Conservation (phyloP, 2,113 vertebrate genomes). For the Phyllostomus discolor region DNA sequence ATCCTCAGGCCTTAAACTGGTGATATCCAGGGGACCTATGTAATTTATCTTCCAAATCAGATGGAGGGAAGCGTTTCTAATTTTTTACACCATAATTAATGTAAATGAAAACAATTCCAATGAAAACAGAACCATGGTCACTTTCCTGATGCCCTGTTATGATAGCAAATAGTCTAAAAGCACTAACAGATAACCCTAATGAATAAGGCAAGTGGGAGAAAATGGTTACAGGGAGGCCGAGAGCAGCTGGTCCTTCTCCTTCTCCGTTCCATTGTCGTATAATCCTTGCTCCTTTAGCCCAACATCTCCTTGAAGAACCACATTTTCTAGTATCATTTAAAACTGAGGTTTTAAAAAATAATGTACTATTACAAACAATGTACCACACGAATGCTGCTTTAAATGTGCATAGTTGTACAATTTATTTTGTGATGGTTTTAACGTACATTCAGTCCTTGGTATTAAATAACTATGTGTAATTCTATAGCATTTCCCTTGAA, state of each 20-base stretch:
- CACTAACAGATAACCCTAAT: not conserved
- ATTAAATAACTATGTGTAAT: not conserved
- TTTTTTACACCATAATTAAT: not conserved
- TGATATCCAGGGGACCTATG: not conserved
- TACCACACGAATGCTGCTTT: not conserved
- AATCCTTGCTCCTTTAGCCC: not conserved
- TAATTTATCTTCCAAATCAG: not conserved
- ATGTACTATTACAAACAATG: not conserved
- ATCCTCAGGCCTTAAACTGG: not conserved
- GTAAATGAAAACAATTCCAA: not conserved
- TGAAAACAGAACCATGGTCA: not conserved
- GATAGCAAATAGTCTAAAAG: not conserved
- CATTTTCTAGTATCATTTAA: not conserved
- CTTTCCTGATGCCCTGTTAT: not conserved
- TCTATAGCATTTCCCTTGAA: not conserved
- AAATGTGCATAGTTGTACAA: not conserved
- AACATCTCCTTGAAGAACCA: not conserved
- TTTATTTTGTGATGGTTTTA: not conserved
- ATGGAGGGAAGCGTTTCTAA: not conserved
- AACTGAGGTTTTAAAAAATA: not conserved
- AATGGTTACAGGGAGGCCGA: not conserved
- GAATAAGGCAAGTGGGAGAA: not conserved
- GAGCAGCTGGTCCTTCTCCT: not conserved
- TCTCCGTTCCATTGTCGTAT: not conserved
- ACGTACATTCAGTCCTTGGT: not conserved